phyloP scores from a whole-genome alignment of 1,140 invertebrate genomes.

The Gryllus bimaculatus region DNA sequence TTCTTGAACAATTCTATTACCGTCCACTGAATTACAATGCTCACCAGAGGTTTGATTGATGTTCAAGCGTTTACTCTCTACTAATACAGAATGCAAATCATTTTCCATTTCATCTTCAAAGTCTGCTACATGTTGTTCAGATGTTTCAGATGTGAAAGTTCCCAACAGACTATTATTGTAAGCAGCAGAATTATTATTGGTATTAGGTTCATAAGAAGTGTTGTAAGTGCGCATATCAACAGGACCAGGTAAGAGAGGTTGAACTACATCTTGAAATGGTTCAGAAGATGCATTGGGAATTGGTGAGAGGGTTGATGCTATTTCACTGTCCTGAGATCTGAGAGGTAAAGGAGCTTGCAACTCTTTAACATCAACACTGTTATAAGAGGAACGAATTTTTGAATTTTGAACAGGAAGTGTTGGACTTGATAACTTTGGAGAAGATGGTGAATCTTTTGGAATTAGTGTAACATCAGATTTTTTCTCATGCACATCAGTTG shows the following conservation, averaged over 20 bases:
- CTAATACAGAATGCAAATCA: conserved; percentile 55
- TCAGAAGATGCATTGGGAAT: conserved; percentile 13
- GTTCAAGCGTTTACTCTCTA: conserved; percentile 37
- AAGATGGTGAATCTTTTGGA: conserved; percentile 44
- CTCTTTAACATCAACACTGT: conserved; percentile 24
- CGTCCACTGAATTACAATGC: not conserved
- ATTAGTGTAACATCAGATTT: conserved; percentile 44
- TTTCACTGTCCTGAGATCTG: not conserved
- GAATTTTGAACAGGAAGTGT: conserved; percentile 32
- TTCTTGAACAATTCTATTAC: conserved; percentile 25
- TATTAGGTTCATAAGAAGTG: conserved; percentile 31
- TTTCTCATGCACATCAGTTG: conserved; percentile 58
- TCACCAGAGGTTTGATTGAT: not conserved
- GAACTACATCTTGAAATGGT: conserved; percentile 46
- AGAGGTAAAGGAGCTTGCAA: conserved; percentile 25
- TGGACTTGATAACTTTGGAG: conserved; percentile 43
- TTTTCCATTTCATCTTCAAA: conserved; percentile 69
- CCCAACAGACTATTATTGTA: conserved; percentile 52
- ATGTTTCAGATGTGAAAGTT: conserved; percentile 46
- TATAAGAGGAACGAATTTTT: conserved; percentile 21
- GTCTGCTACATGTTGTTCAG: conserved; percentile 53
- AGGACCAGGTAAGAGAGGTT: conserved; percentile 66
- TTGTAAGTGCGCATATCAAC: conserved; percentile 82
- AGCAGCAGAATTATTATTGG: conserved; percentile 37
- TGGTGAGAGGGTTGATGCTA: conserved; percentile 17